Base-by-base conservation (phyloP, 1,140 invertebrate genomes). In the Bicyclus anynana region DNA sequence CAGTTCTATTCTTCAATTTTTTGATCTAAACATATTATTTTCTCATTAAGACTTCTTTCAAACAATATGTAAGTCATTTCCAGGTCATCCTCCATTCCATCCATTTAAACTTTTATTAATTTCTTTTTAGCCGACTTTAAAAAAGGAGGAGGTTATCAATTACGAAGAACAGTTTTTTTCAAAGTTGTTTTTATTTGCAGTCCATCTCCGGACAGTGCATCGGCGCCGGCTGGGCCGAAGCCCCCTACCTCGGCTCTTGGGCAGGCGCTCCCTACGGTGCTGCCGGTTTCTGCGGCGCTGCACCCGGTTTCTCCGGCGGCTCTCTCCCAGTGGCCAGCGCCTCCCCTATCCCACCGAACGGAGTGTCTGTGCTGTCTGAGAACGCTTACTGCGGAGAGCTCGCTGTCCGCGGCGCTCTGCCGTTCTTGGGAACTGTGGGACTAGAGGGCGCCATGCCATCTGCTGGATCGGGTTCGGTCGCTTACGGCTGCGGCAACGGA, bases 401-500 rank as follows among this genome's bases (percentile, higher is more conserved):
- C 23, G 23, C 23, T 7, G 23, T 23, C 23, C 23, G 23, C 23
- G 23, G 23, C 23, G 23, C 23, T 23, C 23, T 23, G 23, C 23
- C 23, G 23, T 23, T 23, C 23, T 23, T 23, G 23, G 23, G 23
- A 23, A 23, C 23, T 23, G 23, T 23, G 23, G 23, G 23, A 4
- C 23, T 23, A 7, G 23, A 23, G 23, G 23, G 23, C 23, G 23
- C 23, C 23, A 2, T 65, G 69, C 2, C 9, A 63, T 67, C 33
- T 13, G 67, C 58, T 16, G 76, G 76, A 0, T 59, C 54, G 42
- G 76, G 64, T 38, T 62, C 56, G 6, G 65, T 73, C 1, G 29
- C 59, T 4, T 79, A 74, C 37, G 64, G 63, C 9, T 74, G 74
- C 27, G 74, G 74, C 1, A 63, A 64, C 37, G 74, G 69, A 6